These are phyloP conservation scores for Pterostichus madidus DNA, from an alignment of 2,888 invertebrate genomes.

Conservation along the genomic window DNA sequence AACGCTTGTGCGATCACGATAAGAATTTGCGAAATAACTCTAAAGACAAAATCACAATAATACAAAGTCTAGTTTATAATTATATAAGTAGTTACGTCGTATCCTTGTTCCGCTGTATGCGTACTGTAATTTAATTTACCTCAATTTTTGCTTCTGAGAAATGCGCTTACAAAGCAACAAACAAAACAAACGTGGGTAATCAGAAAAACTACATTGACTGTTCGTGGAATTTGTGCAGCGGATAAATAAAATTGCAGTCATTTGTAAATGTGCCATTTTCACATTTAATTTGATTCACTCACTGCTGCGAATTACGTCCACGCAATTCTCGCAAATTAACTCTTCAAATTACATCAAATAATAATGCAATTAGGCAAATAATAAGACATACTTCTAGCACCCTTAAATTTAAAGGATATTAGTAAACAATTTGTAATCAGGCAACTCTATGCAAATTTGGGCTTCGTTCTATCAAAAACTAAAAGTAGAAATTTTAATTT, in stretches of 20 bases:
- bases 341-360: background rate
- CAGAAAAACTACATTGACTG: constrained; percentile 55
- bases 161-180: constrained; percentile 50
- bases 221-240: constrained; percentile 62
- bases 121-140: constrained; percentile 63
- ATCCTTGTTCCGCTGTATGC: constrained; percentile 63
- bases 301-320: constrained; percentile 11
- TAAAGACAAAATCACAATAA: constrained; percentile 56
- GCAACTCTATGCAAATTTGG: too few relatives aligned
- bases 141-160: constrained; percentile 63
- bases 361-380: background rate
- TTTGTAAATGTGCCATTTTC: constrained; percentile 57
- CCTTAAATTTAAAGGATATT: too few relatives aligned
- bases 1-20: constrained; percentile 49
- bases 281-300: constrained; percentile 48
- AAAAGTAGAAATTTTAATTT: too few relatives aligned
- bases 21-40: constrained; percentile 55
- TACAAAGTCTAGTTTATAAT: constrained; percentile 59
- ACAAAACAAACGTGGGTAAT: constrained; percentile 30
- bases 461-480: too few relatives aligned
- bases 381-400: background rate
- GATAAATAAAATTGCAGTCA: constrained; percentile 64
- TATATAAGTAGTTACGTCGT: constrained; percentile 61
- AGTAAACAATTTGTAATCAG: too few relatives aligned
- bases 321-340: constrained; percentile 16